A percentile compares a stretch with the other conserved stretches of the same genome.
Evolutionary conservation across 1,140 invertebrate genomes (phyloP).

Genomic region (Drosophila arawakana): DNA sequence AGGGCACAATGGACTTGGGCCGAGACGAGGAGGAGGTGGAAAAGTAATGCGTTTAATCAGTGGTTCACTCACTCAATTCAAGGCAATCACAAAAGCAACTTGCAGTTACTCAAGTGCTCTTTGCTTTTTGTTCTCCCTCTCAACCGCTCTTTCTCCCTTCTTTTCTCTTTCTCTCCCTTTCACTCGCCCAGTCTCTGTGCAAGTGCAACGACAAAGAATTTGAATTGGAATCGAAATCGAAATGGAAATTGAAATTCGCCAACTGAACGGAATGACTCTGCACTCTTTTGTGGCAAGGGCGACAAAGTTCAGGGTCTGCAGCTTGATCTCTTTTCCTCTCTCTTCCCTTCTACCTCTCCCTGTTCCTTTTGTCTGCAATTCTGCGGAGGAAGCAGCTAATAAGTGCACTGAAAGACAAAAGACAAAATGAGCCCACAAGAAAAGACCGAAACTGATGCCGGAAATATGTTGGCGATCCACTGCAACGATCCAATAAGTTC

Average conservation of each 20-base stretch:
- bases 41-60: slow-evolving; percentile 59
- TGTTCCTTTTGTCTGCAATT: slow-evolving; percentile 35
- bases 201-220: slow-evolving; percentile 35
- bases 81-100: slow-evolving; percentile 43
- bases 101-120: slow-evolving; percentile 33
- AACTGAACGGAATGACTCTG: slow-evolving; percentile 48
- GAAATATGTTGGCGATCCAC: slow-evolving; percentile 64
- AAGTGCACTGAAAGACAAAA: slow-evolving; percentile 67
- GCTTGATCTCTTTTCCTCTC: slow-evolving; percentile 48
- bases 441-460: slow-evolving; percentile 42
- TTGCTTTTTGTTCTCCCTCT: background rate
- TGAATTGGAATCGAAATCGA: slow-evolving; percentile 28
- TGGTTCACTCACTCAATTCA: slow-evolving; percentile 61
- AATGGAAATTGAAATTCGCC: slow-evolving; percentile 2
- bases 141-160: too few relatives aligned
- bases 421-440: slow-evolving; percentile 24
- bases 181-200: background rate
- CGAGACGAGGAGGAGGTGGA: background rate
- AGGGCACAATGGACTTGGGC: slow-evolving; percentile 1
- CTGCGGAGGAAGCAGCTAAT: slow-evolving; percentile 68
- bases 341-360: too few relatives aligned
- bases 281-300: slow-evolving; percentile 39
- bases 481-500: slow-evolving; percentile 23
- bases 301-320: slow-evolving; percentile 75
- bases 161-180: background rate